phyloP scores from a whole-genome alignment of 2,797 vertebrate species.

The Arnoldichthys spilopterus region DNA sequence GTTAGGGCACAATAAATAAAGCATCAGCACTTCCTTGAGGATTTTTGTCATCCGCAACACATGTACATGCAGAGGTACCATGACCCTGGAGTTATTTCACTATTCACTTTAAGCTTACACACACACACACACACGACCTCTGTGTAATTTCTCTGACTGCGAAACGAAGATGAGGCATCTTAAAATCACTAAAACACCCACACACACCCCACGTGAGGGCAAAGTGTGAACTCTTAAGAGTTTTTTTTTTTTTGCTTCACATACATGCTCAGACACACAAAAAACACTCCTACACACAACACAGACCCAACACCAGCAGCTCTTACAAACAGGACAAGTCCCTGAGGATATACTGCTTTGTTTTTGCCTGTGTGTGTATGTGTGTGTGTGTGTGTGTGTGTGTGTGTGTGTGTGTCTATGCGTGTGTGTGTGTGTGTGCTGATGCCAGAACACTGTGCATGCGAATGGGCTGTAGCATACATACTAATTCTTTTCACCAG shows the following conservation, averaged over 20 bases:
- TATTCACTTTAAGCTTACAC: background rate
- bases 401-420: too few relatives aligned
- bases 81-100: conserved; percentile 2
- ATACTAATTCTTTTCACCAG: background rate
- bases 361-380: conserved; percentile 13
- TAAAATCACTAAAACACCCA: background rate
- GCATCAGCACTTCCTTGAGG: conserved; percentile 37
- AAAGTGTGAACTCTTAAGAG: background rate
- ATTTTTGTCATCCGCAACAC: conserved; percentile 13
- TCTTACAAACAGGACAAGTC: background rate
- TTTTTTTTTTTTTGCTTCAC: background rate
- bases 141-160: background rate
- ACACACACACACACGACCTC: background rate
- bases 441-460: conserved; percentile 4
- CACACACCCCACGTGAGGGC: conserved; percentile 1
- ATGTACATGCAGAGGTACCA: background rate
- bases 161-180: background rate
- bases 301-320: conserved; percentile 14
- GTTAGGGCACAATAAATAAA: conserved; percentile 28
- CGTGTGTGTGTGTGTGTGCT: conserved; percentile 21
- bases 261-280: background rate
- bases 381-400: conserved; percentile 26
- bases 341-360: conserved; percentile 10
- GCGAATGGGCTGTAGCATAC: conserved; percentile 25
- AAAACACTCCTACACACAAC: conserved; percentile 5